A percentile compares a stretch with the other conserved stretches of the same genome.
These are phyloP conservation scores for Colinus virginianus DNA, from an alignment of 2,113 vertebrate species.

Conservation along the genomic window DNA sequence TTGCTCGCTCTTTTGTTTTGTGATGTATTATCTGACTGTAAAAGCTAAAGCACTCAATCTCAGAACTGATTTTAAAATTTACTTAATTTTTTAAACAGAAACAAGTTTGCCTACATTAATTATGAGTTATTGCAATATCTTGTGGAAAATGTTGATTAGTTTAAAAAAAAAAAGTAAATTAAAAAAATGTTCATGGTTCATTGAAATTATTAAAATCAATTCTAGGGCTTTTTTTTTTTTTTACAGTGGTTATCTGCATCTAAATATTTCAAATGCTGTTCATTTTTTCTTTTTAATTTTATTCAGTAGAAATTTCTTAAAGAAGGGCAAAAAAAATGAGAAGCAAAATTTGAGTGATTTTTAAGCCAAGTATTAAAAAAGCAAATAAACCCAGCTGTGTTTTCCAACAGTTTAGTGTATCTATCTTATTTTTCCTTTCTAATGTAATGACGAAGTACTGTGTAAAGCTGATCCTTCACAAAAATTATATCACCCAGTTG, in stretches of 20 bases:
- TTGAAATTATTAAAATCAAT: no score
- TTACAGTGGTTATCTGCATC: not conserved
- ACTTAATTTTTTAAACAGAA: conserved; percentile 45
- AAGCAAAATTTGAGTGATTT: not conserved
- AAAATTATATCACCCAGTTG: not conserved
- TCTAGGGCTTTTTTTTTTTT: not conserved
- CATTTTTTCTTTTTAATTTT: not conserved
- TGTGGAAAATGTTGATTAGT: conserved; percentile 13
- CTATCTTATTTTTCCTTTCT: not conserved
- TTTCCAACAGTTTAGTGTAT: not conserved
- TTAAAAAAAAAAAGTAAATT: not conserved
- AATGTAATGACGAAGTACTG: not conserved
- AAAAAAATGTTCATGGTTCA: not conserved
- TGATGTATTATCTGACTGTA: conserved; percentile 62
- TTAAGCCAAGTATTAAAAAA: not conserved
- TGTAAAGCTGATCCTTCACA: not conserved
- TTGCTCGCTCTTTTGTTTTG: conserved; percentile 27
- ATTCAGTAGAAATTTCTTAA: not conserved
- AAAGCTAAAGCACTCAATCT: conserved; percentile 53
- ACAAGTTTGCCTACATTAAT: conserved; percentile 15
- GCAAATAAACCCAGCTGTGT: not conserved
- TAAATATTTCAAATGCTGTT: not conserved
- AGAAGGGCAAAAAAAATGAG: not conserved
- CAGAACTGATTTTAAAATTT: conserved; percentile 53
- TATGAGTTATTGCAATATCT: conserved; percentile 5